phyloP scores from a whole-genome alignment of 2,888 invertebrate species.

The Rotaria sp. region DNA sequence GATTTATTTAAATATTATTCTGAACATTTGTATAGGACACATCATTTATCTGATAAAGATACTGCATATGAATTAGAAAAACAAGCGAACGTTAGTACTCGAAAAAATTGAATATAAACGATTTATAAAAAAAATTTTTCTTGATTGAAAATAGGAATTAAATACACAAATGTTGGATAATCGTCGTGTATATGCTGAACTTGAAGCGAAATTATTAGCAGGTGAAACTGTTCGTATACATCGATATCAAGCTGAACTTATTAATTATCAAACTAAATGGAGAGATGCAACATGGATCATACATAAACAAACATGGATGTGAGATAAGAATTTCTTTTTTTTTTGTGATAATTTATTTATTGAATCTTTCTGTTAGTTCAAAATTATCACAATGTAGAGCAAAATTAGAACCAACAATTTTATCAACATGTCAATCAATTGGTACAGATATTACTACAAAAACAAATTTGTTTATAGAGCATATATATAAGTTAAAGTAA shows the following conservation, averaged over 20 bases:
- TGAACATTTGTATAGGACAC: conserved; percentile 48
- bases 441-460: not conserved
- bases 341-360: not conserved
- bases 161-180: conserved; percentile 48
- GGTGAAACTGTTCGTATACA: conserved; percentile 53
- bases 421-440: not conserved
- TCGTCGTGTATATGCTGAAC: conserved; percentile 50
- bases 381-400: not conserved
- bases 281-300: not conserved
- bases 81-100: conserved; percentile 50
- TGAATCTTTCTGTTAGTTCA: not conserved
- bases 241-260: conserved; percentile 48
- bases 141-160: conserved; percentile 20
- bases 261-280: conserved; percentile 36
- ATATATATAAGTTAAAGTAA: not conserved
- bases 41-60: conserved; percentile 50
- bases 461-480: not conserved
- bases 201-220: conserved; percentile 50
- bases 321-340: not conserved
- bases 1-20: conserved; percentile 47
- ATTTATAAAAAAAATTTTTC: too few relatives aligned
- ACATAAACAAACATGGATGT: not conserved
- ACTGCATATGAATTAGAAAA: conserved; percentile 50
- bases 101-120: not conserved
- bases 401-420: not conserved